Evolutionary conservation across 2,113 vertebrate genomes (phyloP).

Genomic region (Epinephelus moara): DNA sequence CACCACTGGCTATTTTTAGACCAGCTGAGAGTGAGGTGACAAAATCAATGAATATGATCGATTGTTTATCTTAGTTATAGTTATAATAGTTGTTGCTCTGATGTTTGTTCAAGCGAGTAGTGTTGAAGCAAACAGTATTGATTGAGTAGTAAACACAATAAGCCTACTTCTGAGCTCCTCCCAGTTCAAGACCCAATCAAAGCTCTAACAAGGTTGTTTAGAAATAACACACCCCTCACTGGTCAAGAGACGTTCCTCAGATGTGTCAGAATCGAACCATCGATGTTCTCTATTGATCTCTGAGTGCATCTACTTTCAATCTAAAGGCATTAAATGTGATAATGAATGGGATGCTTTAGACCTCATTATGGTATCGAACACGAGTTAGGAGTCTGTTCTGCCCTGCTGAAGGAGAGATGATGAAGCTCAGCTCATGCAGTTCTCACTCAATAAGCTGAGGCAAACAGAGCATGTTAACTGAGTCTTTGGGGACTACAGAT

Average conservation of each 20-base stretch:
- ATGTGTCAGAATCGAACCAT: conserved; percentile 20
- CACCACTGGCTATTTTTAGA: background rate
- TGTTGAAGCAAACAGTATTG: conserved; percentile 39
- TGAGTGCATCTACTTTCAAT: conserved; percentile 29
- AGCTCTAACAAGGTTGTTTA: conserved; percentile 40
- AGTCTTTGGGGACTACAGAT: conserved; percentile 19
- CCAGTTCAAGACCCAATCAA: background rate
- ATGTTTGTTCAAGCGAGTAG: background rate
- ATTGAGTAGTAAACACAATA: conserved; percentile 33
- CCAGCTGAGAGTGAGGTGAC: background rate
- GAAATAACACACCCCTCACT: conserved; percentile 3
- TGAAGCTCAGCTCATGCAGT: conserved; percentile 21
- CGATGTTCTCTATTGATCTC: conserved; percentile 5
- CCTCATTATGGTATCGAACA: conserved; percentile 56
- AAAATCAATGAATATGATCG: background rate
- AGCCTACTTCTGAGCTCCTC: background rate
- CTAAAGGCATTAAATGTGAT: conserved; percentile 24
- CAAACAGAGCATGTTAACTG: conserved; percentile 25
- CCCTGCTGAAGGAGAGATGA: conserved; percentile 23
- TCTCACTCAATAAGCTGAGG: conserved; percentile 21
- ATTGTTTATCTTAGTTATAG: background rate
- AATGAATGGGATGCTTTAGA: conserved; percentile 52
- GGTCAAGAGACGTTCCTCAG: conserved; percentile 14
- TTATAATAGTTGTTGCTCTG: conserved; percentile 1
- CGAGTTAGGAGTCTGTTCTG: background rate